Evolutionary conservation across 1,140 invertebrate genomes (phyloP).

Genomic region (Penaeus vannamei): DNA sequence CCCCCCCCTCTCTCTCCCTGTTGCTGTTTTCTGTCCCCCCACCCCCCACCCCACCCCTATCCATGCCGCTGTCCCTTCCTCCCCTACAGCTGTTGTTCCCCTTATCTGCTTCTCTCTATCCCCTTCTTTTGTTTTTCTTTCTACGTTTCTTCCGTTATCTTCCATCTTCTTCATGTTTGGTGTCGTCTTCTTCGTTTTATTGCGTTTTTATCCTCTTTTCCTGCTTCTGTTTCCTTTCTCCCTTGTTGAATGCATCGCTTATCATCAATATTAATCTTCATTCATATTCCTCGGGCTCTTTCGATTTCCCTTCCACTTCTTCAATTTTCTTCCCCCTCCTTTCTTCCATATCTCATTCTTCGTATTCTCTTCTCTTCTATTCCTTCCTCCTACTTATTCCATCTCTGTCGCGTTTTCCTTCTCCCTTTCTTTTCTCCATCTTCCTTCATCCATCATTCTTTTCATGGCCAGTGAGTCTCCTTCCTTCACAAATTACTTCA

Average conservation of each 20-base stretch:
- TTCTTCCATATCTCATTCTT: background rate
- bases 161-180: background rate
- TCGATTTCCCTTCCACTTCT: background rate
- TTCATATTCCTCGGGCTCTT: too few species aligned
- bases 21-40: too few species aligned
- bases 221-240: background rate
- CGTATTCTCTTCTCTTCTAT: background rate
- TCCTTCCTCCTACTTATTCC: background rate
- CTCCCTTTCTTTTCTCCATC: background rate
- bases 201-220: background rate
- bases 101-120: too few species aligned
- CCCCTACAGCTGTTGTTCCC: background rate
- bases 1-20: too few species aligned
- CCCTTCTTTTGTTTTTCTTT: background rate
- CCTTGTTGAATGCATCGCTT: background rate
- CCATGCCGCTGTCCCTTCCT: background rate
- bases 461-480: background rate
- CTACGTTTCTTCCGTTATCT: background rate
- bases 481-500: conserved; percentile 23
- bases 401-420: too few species aligned
- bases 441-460: background rate
- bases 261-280: too few species aligned
- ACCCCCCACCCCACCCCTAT: too few species aligned
- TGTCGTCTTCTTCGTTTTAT: background rate
- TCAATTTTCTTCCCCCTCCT: background rate